Evolutionary conservation across 1,140 invertebrate genomes (phyloP), one percentile per base, ranked within the genome.

Genomic region (Batillaria attramentaria): DNA sequence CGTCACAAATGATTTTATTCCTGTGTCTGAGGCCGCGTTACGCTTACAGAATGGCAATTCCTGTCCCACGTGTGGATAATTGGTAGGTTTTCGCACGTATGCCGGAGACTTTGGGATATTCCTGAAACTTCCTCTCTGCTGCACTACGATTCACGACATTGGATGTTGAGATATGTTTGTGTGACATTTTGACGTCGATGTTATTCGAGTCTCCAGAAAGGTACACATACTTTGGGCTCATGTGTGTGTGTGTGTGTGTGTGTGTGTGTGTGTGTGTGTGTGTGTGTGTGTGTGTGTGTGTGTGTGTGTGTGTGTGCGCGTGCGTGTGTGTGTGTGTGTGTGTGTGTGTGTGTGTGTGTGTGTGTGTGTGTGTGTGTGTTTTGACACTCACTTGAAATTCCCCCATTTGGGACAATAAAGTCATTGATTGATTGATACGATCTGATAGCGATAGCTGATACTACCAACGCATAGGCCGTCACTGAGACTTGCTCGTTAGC

Each of bases 301-400:
- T 62, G 60, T 62, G 60, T 62, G 60, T 62, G 60, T 62, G 60
- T 62, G 60, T 62, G 60, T 62, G 60, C 33, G 28, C 60, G 46
- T 50, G 46, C 24, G 46, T 50, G 46, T 50, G 46, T 50, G 46
- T 50, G 46, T 50, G 46, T 50, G 46, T 50, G 46, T 50, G 46
- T 50, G 46, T 50, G 46, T 50, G 46, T 50, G 46, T 50, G 46
- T 50, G 2, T 16, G 46, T 18, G n/a, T n/a, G 0, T 18, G 16
- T 54, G 16, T n/a, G 16, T 54, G 46, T n/a, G 46, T 54, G 46
- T n/a, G 16, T 54, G 46, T 54, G 16, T 54, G n/a, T n/a, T 18
- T 54, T 16, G 16, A n/a, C 2, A 54, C 16, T 54, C 46, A 54
- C 16, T 54, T 54, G 46, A n/a, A n/a, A n/a, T n/a, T n/a, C n/a